Base-by-base conservation (phyloP, 2,888 invertebrate species). In the Drosophila monieri region DNA sequence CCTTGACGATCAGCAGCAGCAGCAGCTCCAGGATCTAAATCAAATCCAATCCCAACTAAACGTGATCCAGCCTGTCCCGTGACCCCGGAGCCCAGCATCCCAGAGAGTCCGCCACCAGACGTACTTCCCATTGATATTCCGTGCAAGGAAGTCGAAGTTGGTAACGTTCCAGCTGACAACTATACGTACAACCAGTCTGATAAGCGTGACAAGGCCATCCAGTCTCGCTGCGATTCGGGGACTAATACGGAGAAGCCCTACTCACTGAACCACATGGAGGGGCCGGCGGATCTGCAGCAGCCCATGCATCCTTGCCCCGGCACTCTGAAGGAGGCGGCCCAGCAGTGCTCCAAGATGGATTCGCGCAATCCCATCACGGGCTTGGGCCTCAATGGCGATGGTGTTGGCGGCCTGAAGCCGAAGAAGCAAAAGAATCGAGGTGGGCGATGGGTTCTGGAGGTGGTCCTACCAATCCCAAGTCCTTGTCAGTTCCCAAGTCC, bases 361-460 rank as follows among this genome's bases (percentile, higher is more conserved):
- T 86, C 69, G 3, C 78, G 78, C 23, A 81, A 79, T 21, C 81
- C 78, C 1, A 80, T 79, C 12, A 80, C 78, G 0, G 80, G 80
- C 0, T 30, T 57, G 3, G 80, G 83, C 0, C 55, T 76, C 0
- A 70, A 69, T n/a, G 76, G 76, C 2, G 76, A 77, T 27, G 80
- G 76, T 12, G 68, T 65, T 0, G 72, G 76, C 6, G 74, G 72
- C 6, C 49, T 65, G 0, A 83, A 67, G 60, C 76, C 72, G 0
- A 71, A 12, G 51, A 73, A 60, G 25, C 27, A 46, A 3, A 80
- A 70, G 56, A 57, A 10, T 1, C 58, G 80, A 69, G 84, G 80
- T 80, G 43, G 55, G 70, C 54, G 27, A 65, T 80, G 52, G 88
- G 89, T 53, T 66, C 90, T 41, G 39, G 8, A 9, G 39, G 18